phyloP scores from a whole-genome alignment of 1,140 invertebrate genomes.

The Zaprionus lachaisei region DNA sequence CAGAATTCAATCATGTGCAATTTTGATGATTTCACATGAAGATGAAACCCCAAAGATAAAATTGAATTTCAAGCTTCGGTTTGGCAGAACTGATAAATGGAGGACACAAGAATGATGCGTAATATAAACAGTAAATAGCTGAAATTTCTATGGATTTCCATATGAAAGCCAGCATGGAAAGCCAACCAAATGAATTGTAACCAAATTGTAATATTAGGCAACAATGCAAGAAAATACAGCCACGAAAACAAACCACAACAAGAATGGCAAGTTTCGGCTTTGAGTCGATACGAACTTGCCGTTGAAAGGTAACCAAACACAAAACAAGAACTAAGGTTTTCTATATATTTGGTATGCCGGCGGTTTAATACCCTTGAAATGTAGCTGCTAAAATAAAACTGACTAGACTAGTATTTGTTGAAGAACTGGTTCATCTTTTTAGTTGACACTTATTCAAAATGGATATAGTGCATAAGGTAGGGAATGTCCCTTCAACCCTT shows the following conservation, averaged over 20 bases:
- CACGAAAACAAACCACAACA: background rate
- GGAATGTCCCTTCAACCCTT: too few species aligned
- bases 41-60: constrained; percentile 14
- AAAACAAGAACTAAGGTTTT: background rate
- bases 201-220: constrained; percentile 38
- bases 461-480: too few species aligned
- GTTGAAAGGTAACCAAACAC: constrained; percentile 8
- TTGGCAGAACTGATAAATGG: constrained; percentile 44
- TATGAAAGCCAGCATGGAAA: constrained; percentile 35
- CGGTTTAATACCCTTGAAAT: background rate
- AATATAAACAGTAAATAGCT: constrained; percentile 61
- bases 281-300: constrained; percentile 9
- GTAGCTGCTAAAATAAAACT: too few species aligned
- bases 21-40: constrained; percentile 44
- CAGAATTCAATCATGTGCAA: constrained; percentile 71
- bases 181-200: constrained; percentile 36
- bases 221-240: background rate
- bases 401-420: too few species aligned
- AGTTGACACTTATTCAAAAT: too few species aligned
- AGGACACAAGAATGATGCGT: constrained; percentile 50
- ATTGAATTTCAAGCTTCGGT: constrained; percentile 33
- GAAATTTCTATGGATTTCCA: constrained; percentile 49
- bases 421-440: too few species aligned
- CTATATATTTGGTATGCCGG: too few species aligned
- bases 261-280: constrained; percentile 23